Percentiles rank a stretch among this genome's conserved stretches.
Conservation (phyloP, 1,140 invertebrate species). For the Cepaea nemoralis region DNA sequence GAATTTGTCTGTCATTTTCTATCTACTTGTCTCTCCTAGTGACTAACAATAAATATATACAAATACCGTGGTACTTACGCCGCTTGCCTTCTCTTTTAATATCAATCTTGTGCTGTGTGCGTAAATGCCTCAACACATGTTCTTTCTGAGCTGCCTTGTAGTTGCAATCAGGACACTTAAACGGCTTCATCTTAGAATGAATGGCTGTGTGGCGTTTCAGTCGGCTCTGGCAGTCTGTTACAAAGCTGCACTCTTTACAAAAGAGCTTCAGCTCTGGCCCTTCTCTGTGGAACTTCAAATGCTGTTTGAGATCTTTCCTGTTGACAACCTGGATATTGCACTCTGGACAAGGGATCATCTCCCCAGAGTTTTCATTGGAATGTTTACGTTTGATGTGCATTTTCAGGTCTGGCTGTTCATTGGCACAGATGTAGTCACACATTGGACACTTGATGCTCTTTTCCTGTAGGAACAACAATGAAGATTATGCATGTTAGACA, state of each 20-base stretch:
- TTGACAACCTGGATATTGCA: constrained; percentile 61
- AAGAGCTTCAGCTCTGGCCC: constrained; percentile 70
- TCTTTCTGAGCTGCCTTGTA: constrained; percentile 69
- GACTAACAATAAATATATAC: too few species aligned
- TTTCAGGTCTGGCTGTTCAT: constrained; percentile 68
- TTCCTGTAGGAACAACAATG: constrained; percentile 63
- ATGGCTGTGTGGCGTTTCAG: constrained; percentile 65
- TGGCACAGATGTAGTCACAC: constrained; percentile 69
- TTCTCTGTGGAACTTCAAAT: constrained; percentile 69
- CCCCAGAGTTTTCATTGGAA: constrained; percentile 46
- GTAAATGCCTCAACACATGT: constrained; percentile 68
- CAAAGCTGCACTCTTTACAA: constrained; percentile 69
- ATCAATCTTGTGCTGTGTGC: constrained; percentile 63
- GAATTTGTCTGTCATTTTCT: background rate
- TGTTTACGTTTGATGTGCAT: constrained; percentile 67
- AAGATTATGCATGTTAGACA: too few species aligned
- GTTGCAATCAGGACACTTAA: constrained; percentile 65
- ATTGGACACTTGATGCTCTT: constrained; percentile 67
- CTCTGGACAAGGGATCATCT: constrained; percentile 58
- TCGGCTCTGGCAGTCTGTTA: constrained; percentile 70
- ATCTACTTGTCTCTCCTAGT: too few species aligned
- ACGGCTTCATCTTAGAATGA: constrained; percentile 68
- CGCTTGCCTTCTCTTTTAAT: constrained; percentile 43
- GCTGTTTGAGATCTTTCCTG: constrained; percentile 67
- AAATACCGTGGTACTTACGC: constrained; percentile 23